These are phyloP conservation scores for Exocentrus adspersus DNA, from an alignment of 2,888 invertebrate genomes.

Conservation along the genomic window DNA sequence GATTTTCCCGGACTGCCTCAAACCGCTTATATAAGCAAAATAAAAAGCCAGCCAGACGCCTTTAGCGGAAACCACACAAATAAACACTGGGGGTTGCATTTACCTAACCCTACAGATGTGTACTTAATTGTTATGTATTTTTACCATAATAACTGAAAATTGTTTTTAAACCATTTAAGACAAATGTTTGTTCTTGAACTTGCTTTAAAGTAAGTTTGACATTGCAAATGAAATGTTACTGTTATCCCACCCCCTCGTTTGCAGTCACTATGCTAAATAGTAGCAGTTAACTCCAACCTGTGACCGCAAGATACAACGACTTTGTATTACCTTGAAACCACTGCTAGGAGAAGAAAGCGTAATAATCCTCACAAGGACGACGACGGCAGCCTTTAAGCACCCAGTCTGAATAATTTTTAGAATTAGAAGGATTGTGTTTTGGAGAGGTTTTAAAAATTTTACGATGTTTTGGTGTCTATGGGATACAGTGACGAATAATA, in stretches of 20 bases:
- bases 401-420: too few species aligned
- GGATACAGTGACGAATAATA: conserved; percentile 26
- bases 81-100: too few species aligned
- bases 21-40: conserved; percentile 35
- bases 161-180: too few species aligned
- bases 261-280: conserved; percentile 27
- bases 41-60: conserved; percentile 26
- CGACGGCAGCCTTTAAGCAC: not conserved
- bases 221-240: too few species aligned
- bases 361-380: not conserved
- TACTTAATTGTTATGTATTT: not conserved
- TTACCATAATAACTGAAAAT: too few species aligned
- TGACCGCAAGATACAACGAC: not conserved
- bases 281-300: not conserved
- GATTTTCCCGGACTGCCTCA: conserved; percentile 33
- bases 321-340: conserved; percentile 4
- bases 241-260: too few species aligned
- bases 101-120: too few species aligned
- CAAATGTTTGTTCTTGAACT: too few species aligned
- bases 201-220: too few species aligned
- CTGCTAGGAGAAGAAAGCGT: not conserved
- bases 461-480: conserved; percentile 29
- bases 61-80: not conserved
- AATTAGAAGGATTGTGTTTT: conserved; percentile 26
- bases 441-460: conserved; percentile 22